Evolutionary conservation across 2,797 vertebrate species (phyloP).

Genomic region (Gymnoscopelus microlampas): DNA sequence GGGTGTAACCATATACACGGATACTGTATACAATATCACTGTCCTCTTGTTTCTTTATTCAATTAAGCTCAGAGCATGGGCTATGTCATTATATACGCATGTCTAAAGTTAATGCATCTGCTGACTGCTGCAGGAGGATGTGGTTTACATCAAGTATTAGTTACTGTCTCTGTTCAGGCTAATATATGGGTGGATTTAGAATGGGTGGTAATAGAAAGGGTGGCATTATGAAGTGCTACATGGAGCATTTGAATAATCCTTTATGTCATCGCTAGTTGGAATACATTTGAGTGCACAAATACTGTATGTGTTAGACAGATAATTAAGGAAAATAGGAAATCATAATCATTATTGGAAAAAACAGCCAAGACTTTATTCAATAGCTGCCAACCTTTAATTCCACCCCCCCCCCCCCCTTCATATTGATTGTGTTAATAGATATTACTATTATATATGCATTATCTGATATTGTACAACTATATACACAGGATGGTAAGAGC

Average conservation of each 20-base stretch:
- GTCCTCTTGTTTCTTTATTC: conserved; percentile 51
- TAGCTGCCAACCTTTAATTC: no score
- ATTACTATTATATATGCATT: no score
- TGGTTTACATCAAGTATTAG: background rate
- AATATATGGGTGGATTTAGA: no score
- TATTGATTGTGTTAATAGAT: no score
- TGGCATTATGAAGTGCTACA: background rate
- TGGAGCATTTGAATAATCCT: background rate
- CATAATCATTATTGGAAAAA: no score
- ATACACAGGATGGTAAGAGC: no score
- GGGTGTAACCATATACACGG: conserved; percentile 43
- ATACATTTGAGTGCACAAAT: background rate
- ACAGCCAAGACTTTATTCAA: no score
- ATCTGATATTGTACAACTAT: no score
- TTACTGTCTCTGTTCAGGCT: background rate
- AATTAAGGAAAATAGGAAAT: no score
- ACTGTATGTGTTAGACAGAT: background rate
- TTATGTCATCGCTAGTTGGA: background rate
- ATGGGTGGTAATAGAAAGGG: background rate
- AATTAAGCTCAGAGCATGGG: conserved; percentile 51
- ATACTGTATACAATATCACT: conserved; percentile 1
- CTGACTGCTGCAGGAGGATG: conserved; percentile 20
- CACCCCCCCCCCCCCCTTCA: no score
- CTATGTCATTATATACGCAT: conserved; percentile 41
- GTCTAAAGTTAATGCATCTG: conserved; percentile 34